Evolutionary conservation across 2,797 vertebrate genomes (phyloP), one percentile per base, ranked within the genome.

Genomic region (Luscinia luscinia): DNA sequence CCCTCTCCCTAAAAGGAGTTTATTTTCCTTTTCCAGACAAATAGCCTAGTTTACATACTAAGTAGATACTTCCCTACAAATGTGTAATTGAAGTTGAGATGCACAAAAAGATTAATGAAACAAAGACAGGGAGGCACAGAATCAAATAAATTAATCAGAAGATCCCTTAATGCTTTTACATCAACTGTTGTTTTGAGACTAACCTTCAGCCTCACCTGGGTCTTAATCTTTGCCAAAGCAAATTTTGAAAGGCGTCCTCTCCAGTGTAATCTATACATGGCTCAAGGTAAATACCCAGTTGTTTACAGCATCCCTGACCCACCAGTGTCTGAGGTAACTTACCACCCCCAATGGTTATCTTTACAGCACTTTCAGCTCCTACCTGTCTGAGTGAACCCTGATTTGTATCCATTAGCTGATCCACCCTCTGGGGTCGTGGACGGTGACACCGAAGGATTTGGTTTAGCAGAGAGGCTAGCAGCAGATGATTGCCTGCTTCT

Each of bases 381-480:
- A 99, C 99, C 99, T 98, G 99, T 98, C 90, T 98, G 98, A 86
- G 98, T 98, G 95, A 99, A 98, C 57, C 98, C 98, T 96, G 98
- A 98, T 95, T 99, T 99, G 97, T 98, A 99, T 96, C 98, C 98
- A 72, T 98, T 99, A 94, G 98, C 97, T 96, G 98, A 98, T 87
- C 98, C 98, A 78, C 98, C 99, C 96, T 99, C 99, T 89, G 97
- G 94, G 96, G 98, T 98, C 94, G 98, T 91, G 97, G 98, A 98
- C 90, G 98, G 98, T 64, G 99, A 99, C 49, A 98, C 98, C 23
- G 99, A 98, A 78, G 99, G 97, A 96, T 98, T 98, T 79, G 99
- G 98, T 95, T 99, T 99, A 96, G 98, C 98, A 89, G 98, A 97
- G 52, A 98, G 98, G 66, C 97, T 98, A 68, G 97, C 96, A 97